These are phyloP conservation scores for Sciurus vulgaris DNA, from an alignment of 2,797 vertebrate species.

Conservation along the genomic window DNA sequence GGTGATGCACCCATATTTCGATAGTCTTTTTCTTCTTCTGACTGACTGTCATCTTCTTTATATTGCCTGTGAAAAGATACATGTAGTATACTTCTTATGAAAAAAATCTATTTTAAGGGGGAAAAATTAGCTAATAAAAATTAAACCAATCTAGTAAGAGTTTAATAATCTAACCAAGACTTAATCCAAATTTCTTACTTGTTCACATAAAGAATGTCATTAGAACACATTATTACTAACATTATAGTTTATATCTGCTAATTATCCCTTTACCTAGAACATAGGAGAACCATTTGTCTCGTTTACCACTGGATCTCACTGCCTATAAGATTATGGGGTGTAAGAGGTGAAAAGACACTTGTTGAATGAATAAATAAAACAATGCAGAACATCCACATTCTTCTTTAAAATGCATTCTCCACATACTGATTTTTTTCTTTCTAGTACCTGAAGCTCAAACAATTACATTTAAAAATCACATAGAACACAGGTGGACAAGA, in stretches of 20 bases:
- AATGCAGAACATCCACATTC: background rate
- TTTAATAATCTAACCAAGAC: constrained; percentile 39
- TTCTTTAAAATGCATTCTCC: background rate
- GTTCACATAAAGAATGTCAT: background rate
- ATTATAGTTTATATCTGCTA: background rate
- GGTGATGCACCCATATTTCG: constrained; percentile 85
- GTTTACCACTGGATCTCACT: background rate
- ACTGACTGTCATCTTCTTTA: constrained; percentile 85
- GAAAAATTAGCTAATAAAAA: constrained; percentile 55
- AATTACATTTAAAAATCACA: background rate
- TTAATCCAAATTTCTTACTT: constrained; percentile 54
- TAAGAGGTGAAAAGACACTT: background rate
- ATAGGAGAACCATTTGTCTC: background rate
- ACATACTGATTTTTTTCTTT: background rate
- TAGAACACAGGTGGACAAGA: background rate
- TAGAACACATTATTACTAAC: background rate
- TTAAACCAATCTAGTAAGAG: constrained; percentile 1
- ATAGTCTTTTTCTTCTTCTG: constrained; percentile 80
- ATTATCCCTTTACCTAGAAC: constrained; percentile 38
- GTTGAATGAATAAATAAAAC: constrained; percentile 14
- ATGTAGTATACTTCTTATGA: constrained; percentile 51
- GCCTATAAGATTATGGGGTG: background rate
- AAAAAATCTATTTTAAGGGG: constrained; percentile 60
- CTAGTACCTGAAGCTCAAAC: constrained; percentile 21
- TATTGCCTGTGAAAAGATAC: constrained; percentile 84